Conservation (phyloP, 2,888 invertebrate species). For the Latrodectus hesperus region DNA sequence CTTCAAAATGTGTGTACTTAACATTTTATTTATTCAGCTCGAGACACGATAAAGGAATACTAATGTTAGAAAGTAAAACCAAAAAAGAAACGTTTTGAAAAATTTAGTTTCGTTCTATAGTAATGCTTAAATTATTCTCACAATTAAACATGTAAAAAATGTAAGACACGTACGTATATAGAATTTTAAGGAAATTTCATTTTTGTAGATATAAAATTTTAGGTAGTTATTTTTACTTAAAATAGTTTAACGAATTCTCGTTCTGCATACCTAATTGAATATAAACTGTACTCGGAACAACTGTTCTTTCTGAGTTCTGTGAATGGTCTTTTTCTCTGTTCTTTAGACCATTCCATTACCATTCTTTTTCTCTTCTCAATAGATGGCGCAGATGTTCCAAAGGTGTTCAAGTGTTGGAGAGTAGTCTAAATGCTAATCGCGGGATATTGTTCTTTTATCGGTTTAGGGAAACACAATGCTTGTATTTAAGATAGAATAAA, state of each 20-base stretch:
- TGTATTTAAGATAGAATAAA: conserved; percentile 31
- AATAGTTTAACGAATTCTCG: neutral
- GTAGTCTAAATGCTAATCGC: conserved; percentile 66
- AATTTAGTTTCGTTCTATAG: no score
- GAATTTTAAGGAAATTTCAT: neutral
- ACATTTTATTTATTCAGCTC: no score
- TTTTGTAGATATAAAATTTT: no score
- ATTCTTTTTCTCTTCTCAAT: conserved; percentile 32
- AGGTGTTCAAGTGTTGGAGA: conserved; percentile 39
- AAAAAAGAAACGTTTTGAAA: no score
- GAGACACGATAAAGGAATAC: no score
- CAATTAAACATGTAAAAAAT: no score
- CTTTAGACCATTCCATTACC: conserved; percentile 39
- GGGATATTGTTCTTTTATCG: conserved; percentile 59
- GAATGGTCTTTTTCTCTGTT: neutral
- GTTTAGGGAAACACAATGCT: conserved; percentile 34
- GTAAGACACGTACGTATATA: neutral
- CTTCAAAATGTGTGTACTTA: no score
- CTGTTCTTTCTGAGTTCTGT: neutral
- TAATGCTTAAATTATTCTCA: no score
- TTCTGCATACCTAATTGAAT: conserved; percentile 26
- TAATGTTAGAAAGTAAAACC: no score
- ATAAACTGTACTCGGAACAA: conserved; percentile 62
- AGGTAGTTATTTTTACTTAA: no score
- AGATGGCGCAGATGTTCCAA: conserved; percentile 62